These are phyloP conservation scores for Pentamera pediparva DNA, from an alignment of 53 echinoderm and acorn worm genomes.

Conservation along the genomic window DNA sequence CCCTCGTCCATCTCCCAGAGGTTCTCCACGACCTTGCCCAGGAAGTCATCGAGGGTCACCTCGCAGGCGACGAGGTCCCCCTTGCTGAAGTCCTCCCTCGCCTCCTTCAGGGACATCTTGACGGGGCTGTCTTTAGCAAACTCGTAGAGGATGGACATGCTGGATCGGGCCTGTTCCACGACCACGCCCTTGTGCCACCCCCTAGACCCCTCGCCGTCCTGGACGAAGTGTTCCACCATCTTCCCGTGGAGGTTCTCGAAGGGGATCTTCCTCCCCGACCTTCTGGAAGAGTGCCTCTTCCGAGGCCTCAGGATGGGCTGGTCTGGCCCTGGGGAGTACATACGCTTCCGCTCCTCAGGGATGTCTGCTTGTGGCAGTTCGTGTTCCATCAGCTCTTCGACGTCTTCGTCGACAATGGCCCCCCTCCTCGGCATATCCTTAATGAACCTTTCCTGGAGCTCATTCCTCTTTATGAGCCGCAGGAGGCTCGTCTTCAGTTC, in stretches of 20 bases:
- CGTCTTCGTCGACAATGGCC: not conserved
- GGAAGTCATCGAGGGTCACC: slow-evolving; percentile 19
- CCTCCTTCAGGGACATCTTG: slow-evolving; percentile 3
- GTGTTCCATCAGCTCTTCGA: not conserved
- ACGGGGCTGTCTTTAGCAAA: slow-evolving; percentile 16
- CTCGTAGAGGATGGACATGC: slow-evolving; percentile 8
- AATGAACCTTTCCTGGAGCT: not conserved
- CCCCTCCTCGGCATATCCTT: not conserved
- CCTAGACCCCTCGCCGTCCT: slow-evolving; percentile 1
- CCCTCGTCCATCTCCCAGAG: slow-evolving; percentile 30
- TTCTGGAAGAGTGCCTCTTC: not conserved
- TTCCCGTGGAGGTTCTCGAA: slow-evolving; percentile 20
- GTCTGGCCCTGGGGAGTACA: not conserved
- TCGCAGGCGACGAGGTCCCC: slow-evolving; percentile 29
- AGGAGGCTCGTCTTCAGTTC: slow-evolving; percentile 4
- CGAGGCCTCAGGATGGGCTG: slow-evolving; percentile 10
- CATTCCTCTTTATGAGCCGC: not conserved
- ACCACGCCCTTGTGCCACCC: slow-evolving; percentile 18
- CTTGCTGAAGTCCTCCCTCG: slow-evolving; percentile 1
- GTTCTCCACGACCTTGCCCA: slow-evolving; percentile 28
- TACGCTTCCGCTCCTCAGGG: not conserved
- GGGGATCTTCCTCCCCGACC: not conserved
- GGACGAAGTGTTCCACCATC: slow-evolving; percentile 21
- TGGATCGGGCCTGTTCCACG: not conserved
- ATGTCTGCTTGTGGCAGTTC: not conserved